A percentile compares a stretch with the other conserved stretches of the same genome.
These are phyloP conservation scores for Trididemnum clinides DNA, from an alignment of 23 tunicate genomes.

Conservation along the genomic window DNA sequence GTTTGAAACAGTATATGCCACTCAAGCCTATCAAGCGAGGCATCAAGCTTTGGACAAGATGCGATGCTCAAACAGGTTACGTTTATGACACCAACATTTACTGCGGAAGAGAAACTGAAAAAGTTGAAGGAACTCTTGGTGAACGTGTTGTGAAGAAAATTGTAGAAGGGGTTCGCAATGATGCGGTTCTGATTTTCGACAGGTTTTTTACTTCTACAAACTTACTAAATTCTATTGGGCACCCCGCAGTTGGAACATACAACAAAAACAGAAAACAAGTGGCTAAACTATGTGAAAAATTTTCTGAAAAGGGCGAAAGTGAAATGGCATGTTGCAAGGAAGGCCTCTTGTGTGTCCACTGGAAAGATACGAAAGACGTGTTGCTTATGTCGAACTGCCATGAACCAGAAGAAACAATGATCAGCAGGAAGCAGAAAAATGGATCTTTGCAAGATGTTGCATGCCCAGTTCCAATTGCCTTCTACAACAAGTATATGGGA, in stretches of 20 bases:
- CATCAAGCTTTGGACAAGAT: conserved; percentile 12
- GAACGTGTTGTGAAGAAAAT: neutral
- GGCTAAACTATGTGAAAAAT: neutral
- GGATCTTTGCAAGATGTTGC: neutral
- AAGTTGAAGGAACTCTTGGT: too few relatives aligned
- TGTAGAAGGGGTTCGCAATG: neutral
- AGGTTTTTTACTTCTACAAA: too few relatives aligned
- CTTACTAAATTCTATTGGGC: conserved; percentile 5
- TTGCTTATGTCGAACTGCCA: too few relatives aligned
- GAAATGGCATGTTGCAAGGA: too few relatives aligned
- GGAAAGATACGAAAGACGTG: too few relatives aligned
- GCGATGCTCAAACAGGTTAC: too few relatives aligned
- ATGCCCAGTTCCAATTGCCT: conserved; percentile 1
- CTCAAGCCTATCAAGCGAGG: conserved; percentile 15
- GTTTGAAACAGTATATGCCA: too few relatives aligned
- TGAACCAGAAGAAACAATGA: too few relatives aligned
- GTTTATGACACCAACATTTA: too few relatives aligned
- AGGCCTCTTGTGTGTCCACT: too few relatives aligned
- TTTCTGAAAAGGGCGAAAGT: conserved; percentile 7
- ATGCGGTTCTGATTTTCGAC: neutral
- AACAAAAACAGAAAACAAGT: too few relatives aligned
- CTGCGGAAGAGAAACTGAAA: conserved; percentile 12
- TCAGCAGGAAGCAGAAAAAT: neutral
- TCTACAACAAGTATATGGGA: neutral
- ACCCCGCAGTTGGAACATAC: conserved; percentile 16